Evolutionary conservation across 2,888 invertebrate species (phyloP), one percentile per base, ranked within the genome.

Genomic region (Allophyes oxyacanthae): DNA sequence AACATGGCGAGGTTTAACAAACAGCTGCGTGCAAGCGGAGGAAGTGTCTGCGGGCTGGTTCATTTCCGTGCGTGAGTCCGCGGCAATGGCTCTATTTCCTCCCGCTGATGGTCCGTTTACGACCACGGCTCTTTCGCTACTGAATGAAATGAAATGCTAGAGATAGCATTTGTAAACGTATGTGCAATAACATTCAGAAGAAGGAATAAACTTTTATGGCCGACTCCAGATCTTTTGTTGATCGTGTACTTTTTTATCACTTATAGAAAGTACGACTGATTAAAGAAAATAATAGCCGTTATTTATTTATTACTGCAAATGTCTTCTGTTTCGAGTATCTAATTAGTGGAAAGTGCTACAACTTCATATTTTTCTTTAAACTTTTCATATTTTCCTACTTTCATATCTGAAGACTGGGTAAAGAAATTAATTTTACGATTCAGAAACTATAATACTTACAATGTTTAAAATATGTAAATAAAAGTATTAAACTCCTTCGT

Each of bases 31-130:
- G 78, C 70, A 64, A 67, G 63, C 63, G 61, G 69, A 72, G 84
- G 83, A 83, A 85, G 73, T 72, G 67, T 63, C 75, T 75, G 78
- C 70, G 83, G 84, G 73, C 63, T 66, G 75, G 58, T 86, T 88
- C 84, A 88, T 89, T 88, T 89, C 89, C 89, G 87, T 78, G 83
- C 84, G 84, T 85, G 84, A 79, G 78, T 75, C 77, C 78, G 83
- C 77, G 78, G 78, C 75, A 71, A 62, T 65, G 66, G 64, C 72
- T 76, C 81, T 84, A 74, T 74, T 74, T 74, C 74, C 74, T 84
- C 87, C 84, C 87, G 83, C 86, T 86, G 78, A 75, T 73, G 83
- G 80, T 81, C 80, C 80, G 78, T 86, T 87, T 86, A 86, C 81
- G 60, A 72, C 40, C 79, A 74, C 68, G 34, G 42, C 42, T 64